Evolutionary conservation across 2,888 invertebrate species (phyloP), one percentile per base, ranked within the genome.

Genomic region (Ptilodon capucinus): DNA sequence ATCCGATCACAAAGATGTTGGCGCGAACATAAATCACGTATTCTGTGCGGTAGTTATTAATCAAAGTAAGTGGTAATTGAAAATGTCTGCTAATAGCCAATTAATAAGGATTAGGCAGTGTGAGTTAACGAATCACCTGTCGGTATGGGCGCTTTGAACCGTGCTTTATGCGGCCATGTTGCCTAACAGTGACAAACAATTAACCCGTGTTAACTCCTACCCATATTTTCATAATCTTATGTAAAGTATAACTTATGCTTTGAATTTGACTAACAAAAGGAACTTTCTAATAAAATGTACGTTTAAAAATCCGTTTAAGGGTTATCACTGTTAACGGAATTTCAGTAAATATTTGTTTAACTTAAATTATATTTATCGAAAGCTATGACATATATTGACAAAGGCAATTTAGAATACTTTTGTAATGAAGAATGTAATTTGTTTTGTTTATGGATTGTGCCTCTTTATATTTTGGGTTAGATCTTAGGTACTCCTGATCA

Each of bases 31-130:
- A 76, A 77, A 83, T 85, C 79, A 81, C 74, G 57, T 51, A 60
- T 54, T 58, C 52, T 46, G 44, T 51, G 51, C 39, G 43, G 48
- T 53, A 48, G 51, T 54, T 64, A 86, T 89, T 87, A 88, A 89
- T 89, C 86, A 86, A 78, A 68, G 57, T 52, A 57, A 76, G 68
- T 80, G 74, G 81, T 87, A 87, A 90, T 89, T 87, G 89, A 89
- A 90, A 79, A 83, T 71, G 83, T 79, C 80, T 49, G 68, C 81
- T 86, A 86, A 88, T 84, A 84, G 81, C 54, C 86, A 73, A 89
- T 90, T 87, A 86, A 88, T 90, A 81, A 86, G 86, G 78, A 81
- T 86, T 87, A 84, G 38, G 19, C 7, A 74, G 74, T 71, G 80
- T 66, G 69, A 77, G 77, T 76, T 81, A 81, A 86, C 74, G 71